phyloP scores from a whole-genome alignment of 2,888 invertebrate species.

The Drosophila lutescens region DNA sequence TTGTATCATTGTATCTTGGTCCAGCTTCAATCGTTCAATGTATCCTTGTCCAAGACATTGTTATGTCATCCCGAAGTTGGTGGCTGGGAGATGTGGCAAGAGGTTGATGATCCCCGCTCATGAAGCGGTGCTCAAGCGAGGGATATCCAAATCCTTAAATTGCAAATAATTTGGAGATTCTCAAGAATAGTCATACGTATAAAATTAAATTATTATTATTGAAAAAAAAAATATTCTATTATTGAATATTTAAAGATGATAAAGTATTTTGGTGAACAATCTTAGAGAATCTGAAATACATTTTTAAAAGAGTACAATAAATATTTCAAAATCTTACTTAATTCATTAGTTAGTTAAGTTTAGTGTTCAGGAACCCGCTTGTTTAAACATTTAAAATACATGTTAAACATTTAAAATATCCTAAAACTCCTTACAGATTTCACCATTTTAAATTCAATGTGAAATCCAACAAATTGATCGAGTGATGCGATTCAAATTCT shows the following conservation, averaged over 20 bases:
- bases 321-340: too few relatives aligned
- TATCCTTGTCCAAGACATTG: slow-evolving; percentile 35
- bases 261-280: too few relatives aligned
- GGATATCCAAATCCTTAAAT: not conserved
- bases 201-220: too few relatives aligned
- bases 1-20: slow-evolving; percentile 12
- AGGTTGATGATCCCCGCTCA: slow-evolving; percentile 1
- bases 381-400: too few relatives aligned
- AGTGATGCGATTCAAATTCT: not conserved
- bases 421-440: not conserved
- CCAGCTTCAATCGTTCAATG: slow-evolving; percentile 28
- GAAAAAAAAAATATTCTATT: too few relatives aligned
- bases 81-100: not conserved
- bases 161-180: not conserved
- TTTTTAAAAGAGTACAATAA: too few relatives aligned
- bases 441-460: not conserved
- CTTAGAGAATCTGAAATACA: too few relatives aligned
- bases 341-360: too few relatives aligned
- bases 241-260: too few relatives aligned
- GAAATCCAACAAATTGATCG: slow-evolving; percentile 4
- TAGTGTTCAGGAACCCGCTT: too few relatives aligned
- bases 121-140: not conserved
- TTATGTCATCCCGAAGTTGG: slow-evolving; percentile 17
- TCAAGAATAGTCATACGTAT: too few relatives aligned
- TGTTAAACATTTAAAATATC: too few relatives aligned